These are phyloP conservation scores for Pteronura brasiliensis DNA, from an alignment of 2,113 vertebrate species.

Conservation along the genomic window DNA sequence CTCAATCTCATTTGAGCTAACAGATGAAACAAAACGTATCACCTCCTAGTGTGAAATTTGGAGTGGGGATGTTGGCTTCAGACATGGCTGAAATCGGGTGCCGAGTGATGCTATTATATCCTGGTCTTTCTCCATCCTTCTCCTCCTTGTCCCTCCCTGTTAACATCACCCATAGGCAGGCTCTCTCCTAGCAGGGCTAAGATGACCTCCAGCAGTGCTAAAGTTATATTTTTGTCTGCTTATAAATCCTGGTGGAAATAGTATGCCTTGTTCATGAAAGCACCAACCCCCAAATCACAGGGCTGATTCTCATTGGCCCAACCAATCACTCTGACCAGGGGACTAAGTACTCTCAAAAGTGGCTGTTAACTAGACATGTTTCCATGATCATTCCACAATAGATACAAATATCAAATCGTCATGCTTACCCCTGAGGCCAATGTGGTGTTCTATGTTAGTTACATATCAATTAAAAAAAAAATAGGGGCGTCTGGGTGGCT, in stretches of 20 bases:
- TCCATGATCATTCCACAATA: neutral
- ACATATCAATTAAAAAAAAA: neutral
- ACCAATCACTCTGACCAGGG: neutral
- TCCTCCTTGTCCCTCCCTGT: fast-evolving
- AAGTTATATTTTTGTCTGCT: neutral
- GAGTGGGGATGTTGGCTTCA: neutral
- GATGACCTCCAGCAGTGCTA: neutral
- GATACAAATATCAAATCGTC: neutral
- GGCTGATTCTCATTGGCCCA: neutral
- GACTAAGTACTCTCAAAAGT: neutral
- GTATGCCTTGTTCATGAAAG: neutral
- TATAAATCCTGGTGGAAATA: neutral
- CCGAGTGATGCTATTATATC: fast-evolving
- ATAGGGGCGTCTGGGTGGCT: too few relatives aligned
- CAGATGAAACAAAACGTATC: neutral
- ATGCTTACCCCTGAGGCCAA: neutral
- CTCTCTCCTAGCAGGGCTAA: neutral
- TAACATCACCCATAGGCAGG: neutral
- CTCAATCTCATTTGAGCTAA: neutral
- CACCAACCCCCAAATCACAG: neutral
- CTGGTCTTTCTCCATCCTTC: too few relatives aligned
- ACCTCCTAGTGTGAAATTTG: neutral
- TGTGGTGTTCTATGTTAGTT: neutral
- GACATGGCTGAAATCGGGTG: neutral
- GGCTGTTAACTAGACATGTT: neutral